Conservation (phyloP, 2,797 vertebrate genomes). For the Muraenolepis orangiensis region DNA sequence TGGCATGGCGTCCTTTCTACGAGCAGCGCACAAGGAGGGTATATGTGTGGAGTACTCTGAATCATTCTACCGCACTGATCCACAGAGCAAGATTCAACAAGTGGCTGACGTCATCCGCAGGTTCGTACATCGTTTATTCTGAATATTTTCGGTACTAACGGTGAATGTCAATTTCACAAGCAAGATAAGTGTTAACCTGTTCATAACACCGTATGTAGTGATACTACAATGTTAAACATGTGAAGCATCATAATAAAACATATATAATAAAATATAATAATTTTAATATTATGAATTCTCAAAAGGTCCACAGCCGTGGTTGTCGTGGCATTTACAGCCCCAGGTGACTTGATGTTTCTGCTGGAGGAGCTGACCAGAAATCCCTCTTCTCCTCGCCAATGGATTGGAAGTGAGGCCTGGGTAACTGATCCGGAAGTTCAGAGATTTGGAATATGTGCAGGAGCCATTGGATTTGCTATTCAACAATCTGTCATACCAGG, state of each 20-base stretch:
- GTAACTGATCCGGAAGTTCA: slow-evolving; percentile 52
- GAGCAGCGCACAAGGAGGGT: slow-evolving; percentile 51
- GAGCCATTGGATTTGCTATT: slow-evolving; percentile 67
- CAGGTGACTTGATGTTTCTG: slow-evolving; percentile 57
- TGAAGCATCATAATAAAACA: too few species aligned
- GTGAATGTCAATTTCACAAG: too few species aligned
- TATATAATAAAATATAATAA: not conserved
- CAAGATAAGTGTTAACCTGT: too few species aligned
- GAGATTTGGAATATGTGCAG: slow-evolving; percentile 40
- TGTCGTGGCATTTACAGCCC: slow-evolving; percentile 55
- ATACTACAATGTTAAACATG: too few species aligned
- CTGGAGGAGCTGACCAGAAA: slow-evolving; percentile 51
- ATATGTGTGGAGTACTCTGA: slow-evolving; percentile 69
- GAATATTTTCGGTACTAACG: too few species aligned
- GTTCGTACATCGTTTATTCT: slow-evolving; percentile 3
- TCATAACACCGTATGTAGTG: too few species aligned
- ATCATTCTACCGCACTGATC: slow-evolving; percentile 52
- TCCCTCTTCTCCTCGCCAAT: slow-evolving; percentile 53
- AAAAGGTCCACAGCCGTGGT: slow-evolving; percentile 60
- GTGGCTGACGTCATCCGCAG: slow-evolving; percentile 63
- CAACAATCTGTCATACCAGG: slow-evolving; percentile 60
- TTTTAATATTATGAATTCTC: not conserved
- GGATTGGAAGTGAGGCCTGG: slow-evolving; percentile 70
- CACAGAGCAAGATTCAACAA: slow-evolving; percentile 46
- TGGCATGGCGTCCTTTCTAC: slow-evolving; percentile 63